Percentiles rank a stretch among this genome's conserved stretches.
phyloP scores from a whole-genome alignment of 2,113 vertebrate species.

The Albula glossodonta region DNA sequence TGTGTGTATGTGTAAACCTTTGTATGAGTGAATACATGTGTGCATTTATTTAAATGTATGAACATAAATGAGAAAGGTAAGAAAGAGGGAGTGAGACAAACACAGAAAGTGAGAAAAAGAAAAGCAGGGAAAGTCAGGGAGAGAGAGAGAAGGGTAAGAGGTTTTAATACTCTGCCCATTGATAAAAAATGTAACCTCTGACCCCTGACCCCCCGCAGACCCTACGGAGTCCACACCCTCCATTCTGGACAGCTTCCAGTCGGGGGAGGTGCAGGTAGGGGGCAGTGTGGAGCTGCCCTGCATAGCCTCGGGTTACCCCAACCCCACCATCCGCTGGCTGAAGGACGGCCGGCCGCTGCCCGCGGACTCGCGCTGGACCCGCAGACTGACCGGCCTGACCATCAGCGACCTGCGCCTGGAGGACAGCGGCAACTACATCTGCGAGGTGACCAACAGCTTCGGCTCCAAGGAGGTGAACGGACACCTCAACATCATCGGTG shows the following conservation, averaged over 20 bases:
- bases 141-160: background rate
- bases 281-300: constrained; percentile 88
- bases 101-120: too few species aligned
- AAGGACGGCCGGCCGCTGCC: constrained; percentile 92
- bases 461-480: constrained; percentile 93
- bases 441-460: constrained; percentile 97
- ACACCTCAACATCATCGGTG: constrained; percentile 89
- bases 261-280: constrained; percentile 83
- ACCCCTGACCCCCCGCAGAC: constrained; percentile 63
- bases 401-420: constrained; percentile 88
- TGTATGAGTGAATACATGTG: constrained; percentile 8
- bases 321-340: constrained; percentile 92
- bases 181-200: background rate
- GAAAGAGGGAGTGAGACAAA: background rate
- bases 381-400: constrained; percentile 86
- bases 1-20: background rate
- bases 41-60: too few species aligned
- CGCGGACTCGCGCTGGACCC: constrained; percentile 86
- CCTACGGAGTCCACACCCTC: constrained; percentile 91
- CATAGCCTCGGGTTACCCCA: constrained; percentile 91
- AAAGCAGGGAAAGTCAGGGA: background rate
- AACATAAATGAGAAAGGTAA: background rate
- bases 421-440: constrained; percentile 96
- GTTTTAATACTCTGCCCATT: background rate
- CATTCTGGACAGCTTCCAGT: constrained; percentile 93